These are phyloP conservation scores for Schlechtendalia chinensis DNA, from an alignment of 1,140 invertebrate genomes.

Conservation along the genomic window DNA sequence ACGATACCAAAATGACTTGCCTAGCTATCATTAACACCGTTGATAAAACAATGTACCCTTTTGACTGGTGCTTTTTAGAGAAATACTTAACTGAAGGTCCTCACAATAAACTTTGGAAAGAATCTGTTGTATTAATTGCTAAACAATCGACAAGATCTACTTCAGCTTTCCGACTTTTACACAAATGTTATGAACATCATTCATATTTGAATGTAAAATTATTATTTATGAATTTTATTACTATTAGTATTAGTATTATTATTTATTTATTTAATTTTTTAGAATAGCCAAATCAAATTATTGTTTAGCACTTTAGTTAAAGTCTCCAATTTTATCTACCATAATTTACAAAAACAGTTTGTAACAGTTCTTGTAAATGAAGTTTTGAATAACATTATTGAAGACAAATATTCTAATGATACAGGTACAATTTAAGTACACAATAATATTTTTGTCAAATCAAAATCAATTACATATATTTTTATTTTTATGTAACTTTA, in stretches of 20 bases:
- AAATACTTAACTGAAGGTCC: slow-evolving; percentile 25
- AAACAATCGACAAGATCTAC: slow-evolving; percentile 43
- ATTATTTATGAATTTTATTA: neutral
- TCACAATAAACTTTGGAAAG: slow-evolving; percentile 31
- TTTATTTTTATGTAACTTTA: neutral
- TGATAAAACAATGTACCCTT: slow-evolving; percentile 41
- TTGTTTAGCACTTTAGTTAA: slow-evolving; percentile 5
- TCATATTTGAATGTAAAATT: slow-evolving; percentile 35
- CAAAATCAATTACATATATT: neutral
- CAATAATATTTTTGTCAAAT: neutral
- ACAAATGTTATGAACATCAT: slow-evolving; percentile 27
- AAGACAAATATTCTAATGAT: neutral
- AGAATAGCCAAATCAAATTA: slow-evolving; percentile 27
- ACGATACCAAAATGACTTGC: slow-evolving; percentile 4
- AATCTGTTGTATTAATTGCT: slow-evolving; percentile 29
- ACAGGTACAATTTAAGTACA: neutral
- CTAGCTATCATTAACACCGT: slow-evolving; percentile 21
- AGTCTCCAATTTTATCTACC: slow-evolving; percentile 44
- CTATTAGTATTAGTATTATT: neutral
- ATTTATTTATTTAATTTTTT: neutral
- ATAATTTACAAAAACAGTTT: slow-evolving; percentile 41
- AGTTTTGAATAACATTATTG: neutral
- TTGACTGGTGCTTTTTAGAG: slow-evolving; percentile 37
- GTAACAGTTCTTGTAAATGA: slow-evolving; percentile 12
- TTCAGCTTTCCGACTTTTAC: slow-evolving; percentile 36